Conservation (phyloP, 1,140 invertebrate genomes). For the Daktulosphaira vitifoliae region DNA sequence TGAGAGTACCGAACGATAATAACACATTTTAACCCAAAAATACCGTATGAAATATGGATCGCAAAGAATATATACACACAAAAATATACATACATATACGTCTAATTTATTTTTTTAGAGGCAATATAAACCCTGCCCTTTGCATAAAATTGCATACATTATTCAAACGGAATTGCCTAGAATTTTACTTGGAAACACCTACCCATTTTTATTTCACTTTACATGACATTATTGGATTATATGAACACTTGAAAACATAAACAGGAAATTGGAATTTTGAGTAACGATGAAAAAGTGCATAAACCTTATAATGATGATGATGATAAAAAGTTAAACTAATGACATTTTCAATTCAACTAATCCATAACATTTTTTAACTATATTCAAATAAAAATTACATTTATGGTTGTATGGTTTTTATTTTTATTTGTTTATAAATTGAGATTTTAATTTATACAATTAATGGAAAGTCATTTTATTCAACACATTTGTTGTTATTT, state of each 20-base stretch:
- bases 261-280: slow-evolving; percentile 17
- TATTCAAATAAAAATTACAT: no score
- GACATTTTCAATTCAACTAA: no score
- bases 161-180: slow-evolving; percentile 30
- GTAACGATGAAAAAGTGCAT: neutral
- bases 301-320: neutral
- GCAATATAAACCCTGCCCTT: slow-evolving; percentile 28
- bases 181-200: slow-evolving; percentile 27
- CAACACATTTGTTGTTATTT: no score
- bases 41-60: slow-evolving; percentile 27
- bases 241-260: slow-evolving; percentile 27
- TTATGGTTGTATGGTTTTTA: no score
- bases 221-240: slow-evolving; percentile 30
- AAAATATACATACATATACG: neutral
- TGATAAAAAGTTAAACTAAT: slow-evolving; percentile 18
- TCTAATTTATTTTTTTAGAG: slow-evolving; percentile 14
- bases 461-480: no score
- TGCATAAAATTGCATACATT: slow-evolving; percentile 32
- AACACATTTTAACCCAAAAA: slow-evolving; percentile 25
- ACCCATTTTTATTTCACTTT: slow-evolving; percentile 29
- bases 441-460: no score
- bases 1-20: slow-evolving; percentile 5
- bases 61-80: neutral
- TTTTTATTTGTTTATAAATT: no score
- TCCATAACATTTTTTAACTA: no score